Evolutionary conservation across 2,888 invertebrate species (phyloP), one percentile per base, ranked within the genome.

Genomic region (Autographa gamma): DNA sequence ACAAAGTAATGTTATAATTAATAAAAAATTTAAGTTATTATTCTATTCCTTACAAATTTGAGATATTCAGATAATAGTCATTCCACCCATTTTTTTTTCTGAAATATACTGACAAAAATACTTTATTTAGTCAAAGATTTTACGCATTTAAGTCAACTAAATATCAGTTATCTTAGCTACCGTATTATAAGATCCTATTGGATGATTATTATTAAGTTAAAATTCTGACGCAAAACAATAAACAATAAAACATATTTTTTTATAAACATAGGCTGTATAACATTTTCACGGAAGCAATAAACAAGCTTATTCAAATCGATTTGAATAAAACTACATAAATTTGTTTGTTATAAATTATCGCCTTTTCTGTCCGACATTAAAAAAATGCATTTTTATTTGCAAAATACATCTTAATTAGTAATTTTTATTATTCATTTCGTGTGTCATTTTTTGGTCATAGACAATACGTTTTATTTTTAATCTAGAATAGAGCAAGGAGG

Each of bases 371-470:
- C 16, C 31, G 5, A 11, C 6, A 52, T 52, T 34, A 48, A 31
- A 52, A 41, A 73, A 60, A 63, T 38, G 31, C 14, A 8, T 19
- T 60, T 56, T 62, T 14, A 64, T 63, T 38, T 68, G n/a, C 48
- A 56, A 62, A 52, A 75, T 60, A 82, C 63, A 38, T 69, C 80
- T 80, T 70, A 65, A 82, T 80, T 76, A 60, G 41, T 31, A 14
- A 60, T 31, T 58, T 72, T 38, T 16, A 6, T 48, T 48, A n/a
- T 48, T 48, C n/a, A 48, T 48, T 48, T 48, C 7, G 48, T n/a
- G 16, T 6, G 43, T 4, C 43, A 41, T 41, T 4, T 11, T 43
- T n/a, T 16, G n/a, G 8, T 48, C n/a, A 48, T n/a, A n/a, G 8
- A n/a, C n/a, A 14, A n/a, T 41, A 41, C 38, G 48, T 48, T 48